Evolutionary conservation across 2,888 invertebrate species (phyloP), one percentile per base, ranked within the genome.

Genomic region (Conchocele bisecta): DNA sequence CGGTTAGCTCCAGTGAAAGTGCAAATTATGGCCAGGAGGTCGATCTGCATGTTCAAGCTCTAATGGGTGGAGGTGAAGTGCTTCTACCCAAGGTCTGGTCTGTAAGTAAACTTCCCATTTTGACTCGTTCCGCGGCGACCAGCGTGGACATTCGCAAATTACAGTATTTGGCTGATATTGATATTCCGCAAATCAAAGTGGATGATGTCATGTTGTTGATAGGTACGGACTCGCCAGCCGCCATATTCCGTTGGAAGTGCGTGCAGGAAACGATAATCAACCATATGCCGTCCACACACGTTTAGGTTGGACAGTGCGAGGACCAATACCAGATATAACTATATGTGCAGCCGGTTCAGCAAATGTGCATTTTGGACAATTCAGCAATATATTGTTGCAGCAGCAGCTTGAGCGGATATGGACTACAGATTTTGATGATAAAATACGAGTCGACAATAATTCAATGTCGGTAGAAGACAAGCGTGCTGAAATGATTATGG

Each of bases 201-300:
- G 44, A 31, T 5, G 41, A 66, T n/a, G 70, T 70, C 4, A 51
- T 61, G 29, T 41, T 67, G 15, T 20, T 63, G 2, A 65, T 70
- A 20, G 75, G 69, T n/a, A 61, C 58, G 11, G 70, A 66, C 46
- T n/a, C 41, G 2, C 75, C 74, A 33, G 53, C 28, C 1, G 66
- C 58, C 61, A 61, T 35, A 54, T 58, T 24, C 58, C 61, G 13
- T 17, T 61, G 20, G 67, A 70, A 15, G 44, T 60, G 20, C 17
- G 63, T 1, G n/a, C 53, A 1, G 72, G 67, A 2, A 4, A 44
- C 13, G 22, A 26, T 29, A 31, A 35, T 15, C 37, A 72, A 24
- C 61, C 66, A 3, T 67, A 61, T 46, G 58, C 67, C 1, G 35
- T 72, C 3, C 48, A 42, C 1, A 35, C 67, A 50, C 22, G 41